A percentile compares a stretch with the other conserved stretches of the same genome.
Evolutionary conservation across 2,797 vertebrate genomes (phyloP).

Genomic region (Chrysocyon brachyurus): DNA sequence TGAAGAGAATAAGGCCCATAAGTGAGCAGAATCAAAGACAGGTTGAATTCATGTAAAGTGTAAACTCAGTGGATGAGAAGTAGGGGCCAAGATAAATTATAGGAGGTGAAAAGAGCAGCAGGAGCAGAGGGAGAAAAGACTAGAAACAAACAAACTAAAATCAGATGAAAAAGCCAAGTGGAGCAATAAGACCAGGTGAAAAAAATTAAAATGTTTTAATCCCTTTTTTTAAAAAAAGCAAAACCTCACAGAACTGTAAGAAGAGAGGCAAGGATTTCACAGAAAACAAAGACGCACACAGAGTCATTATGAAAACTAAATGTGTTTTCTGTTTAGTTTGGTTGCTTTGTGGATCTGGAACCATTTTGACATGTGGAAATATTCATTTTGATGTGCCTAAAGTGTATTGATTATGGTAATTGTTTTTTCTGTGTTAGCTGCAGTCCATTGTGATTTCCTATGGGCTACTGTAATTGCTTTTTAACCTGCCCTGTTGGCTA

Average conservation of each 20-base stretch:
- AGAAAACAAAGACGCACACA: slow-evolving; percentile 36
- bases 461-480: slow-evolving; percentile 86
- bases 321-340: slow-evolving; percentile 86
- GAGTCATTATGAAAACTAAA: slow-evolving; percentile 83
- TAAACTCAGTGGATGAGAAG: slow-evolving; percentile 70
- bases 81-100: slow-evolving; percentile 78
- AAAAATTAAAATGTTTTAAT: slow-evolving; percentile 79
- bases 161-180: slow-evolving; percentile 70
- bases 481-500: slow-evolving; percentile 81
- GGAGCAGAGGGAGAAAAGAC: slow-evolving; percentile 42
- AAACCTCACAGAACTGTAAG: slow-evolving; percentile 66
- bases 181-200: slow-evolving; percentile 72
- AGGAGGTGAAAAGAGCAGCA: slow-evolving; percentile 54
- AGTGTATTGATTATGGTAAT: slow-evolving; percentile 88
- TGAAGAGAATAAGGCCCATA: slow-evolving; percentile 64
- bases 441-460: slow-evolving; percentile 84
- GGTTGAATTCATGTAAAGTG: slow-evolving; percentile 76
- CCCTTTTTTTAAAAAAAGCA: slow-evolving; percentile 51
- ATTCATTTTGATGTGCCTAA: slow-evolving; percentile 86
- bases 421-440: slow-evolving; percentile 86
- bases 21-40: slow-evolving; percentile 80
- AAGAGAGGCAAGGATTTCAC: slow-evolving; percentile 60
- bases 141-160: slow-evolving; percentile 75
- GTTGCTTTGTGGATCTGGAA: slow-evolving; percentile 86
- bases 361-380: slow-evolving; percentile 88